Conservation (phyloP, 2,113 vertebrate species). For the Ailurus styani region DNA sequence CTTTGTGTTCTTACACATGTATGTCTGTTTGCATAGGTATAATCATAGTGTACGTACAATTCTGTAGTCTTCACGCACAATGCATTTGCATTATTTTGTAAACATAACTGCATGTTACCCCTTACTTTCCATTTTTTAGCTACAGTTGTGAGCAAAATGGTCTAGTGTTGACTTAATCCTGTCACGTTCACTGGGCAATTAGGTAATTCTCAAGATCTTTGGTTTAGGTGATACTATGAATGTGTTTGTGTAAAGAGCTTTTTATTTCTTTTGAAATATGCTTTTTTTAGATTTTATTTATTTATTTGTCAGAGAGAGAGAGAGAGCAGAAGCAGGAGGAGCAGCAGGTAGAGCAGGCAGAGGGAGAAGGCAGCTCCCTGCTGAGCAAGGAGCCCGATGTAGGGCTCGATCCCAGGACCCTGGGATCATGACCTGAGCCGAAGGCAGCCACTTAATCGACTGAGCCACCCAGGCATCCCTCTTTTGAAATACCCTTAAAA, state of each 20-base stretch:
- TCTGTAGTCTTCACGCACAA: not conserved
- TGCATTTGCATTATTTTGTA: slow-evolving; percentile 39
- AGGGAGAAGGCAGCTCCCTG: too few species aligned
- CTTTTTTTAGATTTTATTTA: too few species aligned
- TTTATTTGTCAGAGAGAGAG: too few species aligned
- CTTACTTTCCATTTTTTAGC: not conserved
- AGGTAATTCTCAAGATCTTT: slow-evolving; percentile 23
- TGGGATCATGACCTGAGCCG: too few species aligned
- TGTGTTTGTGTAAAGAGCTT: slow-evolving; percentile 6
- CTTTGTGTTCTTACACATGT: slow-evolving; percentile 13
- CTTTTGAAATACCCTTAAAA: too few species aligned
- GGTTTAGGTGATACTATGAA: not conserved
- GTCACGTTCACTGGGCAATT: not conserved
- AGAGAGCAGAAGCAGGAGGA: too few species aligned
- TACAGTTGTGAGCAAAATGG: not conserved
- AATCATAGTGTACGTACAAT: not conserved
- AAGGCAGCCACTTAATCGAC: too few species aligned
- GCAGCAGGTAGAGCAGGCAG: too few species aligned
- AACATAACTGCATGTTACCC: not conserved
- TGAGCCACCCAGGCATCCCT: too few species aligned
- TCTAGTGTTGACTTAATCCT: not conserved
- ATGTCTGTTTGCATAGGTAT: not conserved
- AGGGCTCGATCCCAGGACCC: too few species aligned
- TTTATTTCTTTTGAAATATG: slow-evolving; percentile 37
- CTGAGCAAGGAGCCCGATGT: too few species aligned